A percentile compares a stretch with the other conserved stretches of the same genome.
Conservation (phyloP, 2,113 vertebrate species). For the Puma concolor region DNA sequence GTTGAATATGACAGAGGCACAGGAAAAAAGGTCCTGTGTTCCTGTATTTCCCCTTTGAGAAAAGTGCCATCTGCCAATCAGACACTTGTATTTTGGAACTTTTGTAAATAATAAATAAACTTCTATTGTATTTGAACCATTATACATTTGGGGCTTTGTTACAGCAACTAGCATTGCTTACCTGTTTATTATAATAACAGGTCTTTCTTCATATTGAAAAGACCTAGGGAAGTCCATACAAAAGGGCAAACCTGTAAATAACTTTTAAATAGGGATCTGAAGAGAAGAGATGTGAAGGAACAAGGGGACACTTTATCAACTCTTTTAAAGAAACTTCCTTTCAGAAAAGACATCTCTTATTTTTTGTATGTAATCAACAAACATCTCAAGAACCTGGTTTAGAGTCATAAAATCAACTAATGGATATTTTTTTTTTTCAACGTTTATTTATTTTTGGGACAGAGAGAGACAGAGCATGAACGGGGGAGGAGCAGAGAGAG, state of each 20-base stretch:
- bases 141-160: background rate
- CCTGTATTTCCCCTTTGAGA: background rate
- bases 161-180: background rate
- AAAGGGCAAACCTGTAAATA: background rate
- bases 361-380: constrained; percentile 39
- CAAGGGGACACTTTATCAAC: background rate
- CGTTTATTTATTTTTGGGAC: too few species aligned
- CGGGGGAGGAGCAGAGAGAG: too few species aligned
- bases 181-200: background rate
- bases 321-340: background rate
- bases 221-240: background rate
- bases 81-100: background rate
- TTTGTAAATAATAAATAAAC: background rate
- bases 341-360: background rate
- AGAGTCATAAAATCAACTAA: background rate
- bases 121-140: background rate
- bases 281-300: background rate
- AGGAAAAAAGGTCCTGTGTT: background rate
- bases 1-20: background rate
- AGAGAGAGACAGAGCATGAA: too few species aligned
- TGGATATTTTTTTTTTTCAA: too few species aligned
- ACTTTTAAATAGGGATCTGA: background rate
- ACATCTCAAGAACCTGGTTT: background rate
- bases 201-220: background rate
- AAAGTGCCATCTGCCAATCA: background rate